phyloP scores from a whole-genome alignment of 2,888 invertebrate species.

The Ennomos quercinarius region DNA sequence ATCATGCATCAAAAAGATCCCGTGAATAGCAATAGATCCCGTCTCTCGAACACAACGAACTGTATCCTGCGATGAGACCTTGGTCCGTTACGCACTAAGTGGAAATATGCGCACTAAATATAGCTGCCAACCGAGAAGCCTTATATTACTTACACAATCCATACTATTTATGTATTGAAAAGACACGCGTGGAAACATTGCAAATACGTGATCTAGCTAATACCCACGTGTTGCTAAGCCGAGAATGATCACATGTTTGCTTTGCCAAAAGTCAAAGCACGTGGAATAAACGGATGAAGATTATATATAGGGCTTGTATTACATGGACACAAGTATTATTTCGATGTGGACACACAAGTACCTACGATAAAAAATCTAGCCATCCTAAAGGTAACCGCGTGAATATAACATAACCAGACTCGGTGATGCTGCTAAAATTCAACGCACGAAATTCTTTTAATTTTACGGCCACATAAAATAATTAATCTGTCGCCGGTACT shows the following conservation, averaged over 20 bases:
- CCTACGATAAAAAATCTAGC: too few species aligned
- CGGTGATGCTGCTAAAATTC: too few species aligned
- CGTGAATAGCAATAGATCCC: conserved; percentile 28
- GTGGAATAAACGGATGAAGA: conserved; percentile 4
- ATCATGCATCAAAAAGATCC: conserved; percentile 15
- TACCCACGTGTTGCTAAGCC: conserved; percentile 21
- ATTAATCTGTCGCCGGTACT: too few species aligned
- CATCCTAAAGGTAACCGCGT: too few species aligned
- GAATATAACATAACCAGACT: too few species aligned
- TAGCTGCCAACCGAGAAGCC: conserved; percentile 50
- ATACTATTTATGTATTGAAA: conserved; percentile 40
- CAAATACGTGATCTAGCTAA: conserved; percentile 4
- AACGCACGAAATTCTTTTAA: too few species aligned
- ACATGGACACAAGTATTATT: too few species aligned
- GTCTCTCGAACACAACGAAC: conserved; percentile 41
- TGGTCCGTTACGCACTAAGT: conserved; percentile 28
- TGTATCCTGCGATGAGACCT: conserved; percentile 50
- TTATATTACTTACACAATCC: conserved; percentile 46
- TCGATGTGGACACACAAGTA: too few species aligned
- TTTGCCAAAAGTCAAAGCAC: conserved; percentile 30
- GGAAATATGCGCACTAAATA: too few species aligned
- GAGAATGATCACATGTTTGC: conserved; percentile 21
- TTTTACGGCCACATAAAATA: too few species aligned
- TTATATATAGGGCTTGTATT: conserved; percentile 2
- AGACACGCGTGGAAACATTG: conserved; percentile 7